A percentile compares a stretch with the other conserved stretches of the same genome.
phyloP scores from a whole-genome alignment of 2,888 invertebrate genomes.

The Lacanobia wlatinum region DNA sequence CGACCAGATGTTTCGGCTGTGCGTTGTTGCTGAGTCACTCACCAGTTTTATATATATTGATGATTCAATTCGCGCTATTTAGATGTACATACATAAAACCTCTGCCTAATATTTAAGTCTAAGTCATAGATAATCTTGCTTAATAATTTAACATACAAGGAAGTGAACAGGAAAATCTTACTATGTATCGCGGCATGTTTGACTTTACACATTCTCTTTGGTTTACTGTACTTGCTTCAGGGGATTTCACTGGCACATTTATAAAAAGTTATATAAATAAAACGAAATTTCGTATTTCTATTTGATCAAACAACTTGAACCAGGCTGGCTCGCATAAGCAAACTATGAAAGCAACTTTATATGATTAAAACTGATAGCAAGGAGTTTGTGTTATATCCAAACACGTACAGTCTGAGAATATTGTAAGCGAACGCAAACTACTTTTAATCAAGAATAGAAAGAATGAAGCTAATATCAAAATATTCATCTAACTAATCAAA shows the following conservation, averaged over 20 bases:
- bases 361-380: conserved; percentile 23
- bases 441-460: conserved; percentile 47
- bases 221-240: not conserved
- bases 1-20: no score
- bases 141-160: not conserved
- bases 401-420: conserved; percentile 6
- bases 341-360: not conserved
- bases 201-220: not conserved
- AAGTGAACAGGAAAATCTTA: not conserved
- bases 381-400: not conserved
- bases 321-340: not conserved
- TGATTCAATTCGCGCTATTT: no score
- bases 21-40: no score
- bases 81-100: no score
- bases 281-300: no score
- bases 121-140: not conserved
- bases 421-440: conserved; percentile 8
- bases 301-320: no score
- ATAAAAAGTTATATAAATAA: not conserved
- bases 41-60: no score
- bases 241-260: not conserved
- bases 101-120: not conserved
- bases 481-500: conserved; percentile 43
- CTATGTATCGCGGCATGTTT: not conserved
- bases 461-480: conserved; percentile 17